Percentiles rank a stretch among this genome's conserved stretches.
phyloP scores from a whole-genome alignment of 2,888 invertebrate species.

The Ceriagrion tenellum region DNA sequence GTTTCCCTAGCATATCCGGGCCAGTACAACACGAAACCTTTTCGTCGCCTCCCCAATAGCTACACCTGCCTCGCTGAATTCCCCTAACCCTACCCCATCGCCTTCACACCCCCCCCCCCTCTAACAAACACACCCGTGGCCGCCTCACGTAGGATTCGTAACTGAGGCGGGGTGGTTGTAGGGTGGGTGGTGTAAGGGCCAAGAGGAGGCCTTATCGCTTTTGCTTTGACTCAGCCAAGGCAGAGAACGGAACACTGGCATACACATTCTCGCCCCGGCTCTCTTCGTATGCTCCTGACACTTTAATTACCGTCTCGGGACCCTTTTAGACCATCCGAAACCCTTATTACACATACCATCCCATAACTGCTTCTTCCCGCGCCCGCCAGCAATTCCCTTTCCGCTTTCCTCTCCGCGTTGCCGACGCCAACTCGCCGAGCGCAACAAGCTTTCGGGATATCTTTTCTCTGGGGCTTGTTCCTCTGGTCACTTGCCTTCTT shows the following conservation, averaged over 20 bases:
- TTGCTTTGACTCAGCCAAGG: slow-evolving; percentile 17
- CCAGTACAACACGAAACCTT: background rate
- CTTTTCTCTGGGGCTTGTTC: background rate
- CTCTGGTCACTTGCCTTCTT: slow-evolving; percentile 1
- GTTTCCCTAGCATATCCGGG: background rate
- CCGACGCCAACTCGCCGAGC: background rate
- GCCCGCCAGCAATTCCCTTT: background rate
- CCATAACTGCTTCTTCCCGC: background rate
- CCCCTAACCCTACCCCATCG: background rate
- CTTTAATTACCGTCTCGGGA: slow-evolving; percentile 32
- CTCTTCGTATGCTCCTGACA: slow-evolving; percentile 43
- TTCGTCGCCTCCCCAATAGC: background rate
- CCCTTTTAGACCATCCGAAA: slow-evolving; percentile 16
- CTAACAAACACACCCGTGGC: background rate
- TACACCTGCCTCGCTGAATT: background rate
- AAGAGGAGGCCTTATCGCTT: slow-evolving; percentile 32
- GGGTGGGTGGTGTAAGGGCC: background rate
- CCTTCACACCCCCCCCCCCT: background rate
- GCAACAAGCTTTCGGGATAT: background rate
- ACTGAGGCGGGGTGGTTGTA: background rate
- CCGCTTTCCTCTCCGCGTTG: background rate
- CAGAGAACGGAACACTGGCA: slow-evolving; percentile 15
- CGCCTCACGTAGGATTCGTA: slow-evolving; percentile 17
- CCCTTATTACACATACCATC: slow-evolving; percentile 23
- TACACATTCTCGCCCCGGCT: slow-evolving; percentile 10